A percentile compares a stretch with the other conserved stretches of the same genome.
phyloP scores from a whole-genome alignment of 2,797 vertebrate genomes.

The Fringilla coelebs region DNA sequence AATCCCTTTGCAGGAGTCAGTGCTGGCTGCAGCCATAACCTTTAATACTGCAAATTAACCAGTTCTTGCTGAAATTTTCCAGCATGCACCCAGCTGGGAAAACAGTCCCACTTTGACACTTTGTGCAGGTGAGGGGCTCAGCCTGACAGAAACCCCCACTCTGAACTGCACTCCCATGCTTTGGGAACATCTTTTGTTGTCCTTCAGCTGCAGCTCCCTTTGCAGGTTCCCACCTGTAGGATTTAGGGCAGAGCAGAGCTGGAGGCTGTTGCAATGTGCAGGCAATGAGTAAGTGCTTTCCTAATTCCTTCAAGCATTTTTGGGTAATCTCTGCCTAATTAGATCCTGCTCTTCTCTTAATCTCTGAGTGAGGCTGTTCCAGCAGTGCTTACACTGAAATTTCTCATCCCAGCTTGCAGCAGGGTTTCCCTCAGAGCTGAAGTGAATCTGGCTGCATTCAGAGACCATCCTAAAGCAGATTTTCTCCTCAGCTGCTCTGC shows the following conservation, averaged over 20 bases:
- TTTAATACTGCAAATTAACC: neutral
- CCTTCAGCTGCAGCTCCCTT: neutral
- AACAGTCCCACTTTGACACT: neutral
- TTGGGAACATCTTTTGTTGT: neutral
- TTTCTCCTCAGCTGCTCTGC: neutral
- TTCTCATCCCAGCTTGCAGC: neutral
- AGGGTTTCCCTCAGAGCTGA: neutral
- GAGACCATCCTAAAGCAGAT: no score
- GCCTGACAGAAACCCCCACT: neutral
- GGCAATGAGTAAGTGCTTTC: neutral
- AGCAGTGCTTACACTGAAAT: neutral
- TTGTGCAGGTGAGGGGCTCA: neutral
- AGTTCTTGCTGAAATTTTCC: neutral
- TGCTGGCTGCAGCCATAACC: neutral
- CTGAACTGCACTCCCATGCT: neutral
- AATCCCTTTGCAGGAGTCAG: neutral
- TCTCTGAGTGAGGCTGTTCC: neutral
- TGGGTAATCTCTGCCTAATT: neutral
- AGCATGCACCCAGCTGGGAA: neutral
- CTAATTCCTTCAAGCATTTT: neutral
- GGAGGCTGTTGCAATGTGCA: neutral
- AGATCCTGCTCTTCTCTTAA: neutral
- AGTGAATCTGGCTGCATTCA: rapidly evolving
- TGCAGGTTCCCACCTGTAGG: neutral
- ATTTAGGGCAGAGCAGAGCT: neutral